Evolutionary conservation across 2,797 vertebrate species (phyloP).

Genomic region (Sebastes goodei): DNA sequence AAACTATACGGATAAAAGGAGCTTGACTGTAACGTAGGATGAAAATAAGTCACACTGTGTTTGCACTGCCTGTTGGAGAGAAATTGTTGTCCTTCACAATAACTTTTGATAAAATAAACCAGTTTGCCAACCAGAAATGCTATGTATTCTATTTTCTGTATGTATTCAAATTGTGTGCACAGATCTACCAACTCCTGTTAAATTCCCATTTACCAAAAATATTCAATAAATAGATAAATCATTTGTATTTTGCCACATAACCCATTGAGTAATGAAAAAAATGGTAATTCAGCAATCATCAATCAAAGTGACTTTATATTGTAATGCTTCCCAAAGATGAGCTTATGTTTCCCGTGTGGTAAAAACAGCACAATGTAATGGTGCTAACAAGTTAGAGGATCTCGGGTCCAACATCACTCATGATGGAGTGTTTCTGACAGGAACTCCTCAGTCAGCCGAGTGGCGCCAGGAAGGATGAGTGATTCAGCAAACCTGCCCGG

Average conservation of each 20-base stretch:
- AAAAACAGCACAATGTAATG: conserved; percentile 63
- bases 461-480: conserved; percentile 87
- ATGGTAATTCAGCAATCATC: conserved; percentile 36
- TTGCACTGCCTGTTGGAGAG: conserved; percentile 38
- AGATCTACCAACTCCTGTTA: neutral
- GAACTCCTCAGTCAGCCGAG: conserved; percentile 82
- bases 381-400: conserved; percentile 79
- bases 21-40: conserved; percentile 64
- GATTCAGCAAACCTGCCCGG: conserved; percentile 87
- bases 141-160: neutral
- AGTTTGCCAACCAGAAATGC: neutral
- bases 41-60: conserved; percentile 71
- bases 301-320: conserved; percentile 40
- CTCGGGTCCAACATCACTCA: conserved; percentile 77
- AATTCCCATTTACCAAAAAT: conserved; percentile 18
- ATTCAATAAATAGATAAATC: conserved; percentile 29
- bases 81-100: conserved; percentile 43
- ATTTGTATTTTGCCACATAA: conserved; percentile 29
- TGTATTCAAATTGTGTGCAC: conserved; percentile 2
- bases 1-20: conserved; percentile 28
- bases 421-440: conserved; percentile 84
- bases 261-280: conserved; percentile 34
- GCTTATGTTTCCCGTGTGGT: conserved; percentile 45
- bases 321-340: conserved; percentile 35
- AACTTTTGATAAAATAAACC: neutral